Evolutionary conservation across 1,140 invertebrate genomes (phyloP), one percentile per base, ranked within the genome.

Genomic region (Caenorhabditis briggsae): DNA sequence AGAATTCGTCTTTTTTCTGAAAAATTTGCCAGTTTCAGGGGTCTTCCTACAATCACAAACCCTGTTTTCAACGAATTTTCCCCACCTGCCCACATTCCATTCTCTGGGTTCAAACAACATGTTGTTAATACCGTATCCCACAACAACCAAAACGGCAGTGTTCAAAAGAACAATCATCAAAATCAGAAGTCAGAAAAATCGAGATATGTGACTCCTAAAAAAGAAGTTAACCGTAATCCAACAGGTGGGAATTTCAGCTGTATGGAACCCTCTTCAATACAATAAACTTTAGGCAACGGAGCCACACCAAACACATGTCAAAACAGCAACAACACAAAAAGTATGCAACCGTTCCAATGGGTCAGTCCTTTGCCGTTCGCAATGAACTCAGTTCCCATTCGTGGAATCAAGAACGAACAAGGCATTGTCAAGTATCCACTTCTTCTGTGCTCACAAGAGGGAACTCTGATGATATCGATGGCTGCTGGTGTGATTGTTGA

Each of bases 371-470:
- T 58, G 1, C 70, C 70, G n/a, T 78, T 78, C 11, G 70, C 70
- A 2, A 78, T 53, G 8, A 78, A 78, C 33, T 78, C 70, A 3
- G 70, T 78, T 53, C 70, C 70, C 48, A 78, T 78, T 78, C 53
- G 82, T 8, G 82, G 82, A 56, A 56, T 61, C n/a, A 16, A 25
- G 8, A 58, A 41, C 11, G 56, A 56, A 5, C 23, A 58, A 46
- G 82, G 56, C 3, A 18, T 56, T 58, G 82, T 61, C 16, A 83
- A 84, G 83, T 87, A 87, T 33, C 86, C 82, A 14, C 23, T 84
- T 50, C 61, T 87, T 25, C 65, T 87, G n/a, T 48, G 87, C 33
- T 84, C 86, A 12, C 86, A 85, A 20, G 86, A 85, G 18, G 86
- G 86, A 58, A 58, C 82, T 8, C 46, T 87, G 33, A 65, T 56